Evolutionary conservation across 2,113 vertebrate species (phyloP), one percentile per base, ranked within the genome.

Genomic region (Excalfactoria chinensis): DNA sequence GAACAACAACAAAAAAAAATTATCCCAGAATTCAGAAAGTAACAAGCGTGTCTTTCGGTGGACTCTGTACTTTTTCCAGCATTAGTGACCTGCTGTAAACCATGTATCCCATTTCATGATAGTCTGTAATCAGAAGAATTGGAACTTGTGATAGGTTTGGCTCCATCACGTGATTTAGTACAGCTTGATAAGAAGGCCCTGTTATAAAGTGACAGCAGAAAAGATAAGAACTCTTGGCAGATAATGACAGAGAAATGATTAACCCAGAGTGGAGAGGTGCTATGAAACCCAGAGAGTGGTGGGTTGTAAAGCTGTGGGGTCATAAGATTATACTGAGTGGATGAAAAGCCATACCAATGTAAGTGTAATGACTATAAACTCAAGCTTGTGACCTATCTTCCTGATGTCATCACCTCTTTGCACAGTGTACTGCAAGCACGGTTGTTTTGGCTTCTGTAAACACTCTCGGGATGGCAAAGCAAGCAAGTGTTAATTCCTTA

Each of bases 151-250:
- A 98, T 99, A 98, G 98, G 98, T 96, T 95, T 92, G 82, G 60
- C 25, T 18, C 25, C 7, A 41, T 97, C 98, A 98, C 93, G 83
- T 98, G 97, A 81, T 90, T 82, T 82, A 73, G 80, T 94, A 91
- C 96, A 88, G 96, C 96, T 94, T 97, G 98, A 98, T 98, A 98
- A 98, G 97, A 97, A 96, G 95, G 94, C 98, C 97, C 98, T 98
- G 98, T 98, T 98, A 98, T 99, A 99, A 99, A 99, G 98, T 98
- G 98, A 98, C 98, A 99, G 98, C 98, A 97, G 92, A 95, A 95
- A 97, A 98, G 99, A 99, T 99, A 99, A 99, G 98, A 97, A 95
- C 96, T 97, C 98, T 96, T 97, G 97, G 97, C 97, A 98, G 98
- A 99, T 98, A 99, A 97, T 97, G 97, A 85, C 91, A 83, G 95